Base-by-base conservation (phyloP, 2,113 vertebrate species). In the Callopanchax toddi region DNA sequence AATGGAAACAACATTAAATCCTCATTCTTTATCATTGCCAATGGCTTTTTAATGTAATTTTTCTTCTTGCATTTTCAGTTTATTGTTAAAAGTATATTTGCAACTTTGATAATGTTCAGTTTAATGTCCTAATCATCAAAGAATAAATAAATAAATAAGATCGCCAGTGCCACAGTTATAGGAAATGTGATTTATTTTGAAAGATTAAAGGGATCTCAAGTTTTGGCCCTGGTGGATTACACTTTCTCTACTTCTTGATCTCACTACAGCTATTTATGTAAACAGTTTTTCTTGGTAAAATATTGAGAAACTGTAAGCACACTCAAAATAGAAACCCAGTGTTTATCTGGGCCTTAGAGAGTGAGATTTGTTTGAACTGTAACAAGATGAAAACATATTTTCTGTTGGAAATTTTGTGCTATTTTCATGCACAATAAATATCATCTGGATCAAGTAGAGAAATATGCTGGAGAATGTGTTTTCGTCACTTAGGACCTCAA, bases 21-120 rank as follows among this genome's bases (percentile, higher is more conserved):
- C 21, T 23, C 49, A 37, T 37, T 60, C 54, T 70, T 72, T 59
- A 29, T 54, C 29, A 62, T 29, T 37, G 32, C 48, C 74, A 74
- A 82, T 82, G 67, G 18, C 13, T 76, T 80, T 82, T 80, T 74
- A 75, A 84, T 82, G 32, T 11, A 16, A 40, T 52, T 48, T 59
- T 49, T 25, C 22, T 6, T 16, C 45, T 59, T 34, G 11, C 34
- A 46, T 69, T 40, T 36, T 45, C 21, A 60, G 54, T 80, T 23
- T 63, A 39, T 57, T 69, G 63, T 67, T 71, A 66, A 52, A 65
- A 72, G 65, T 51, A 42, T 60, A 12, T 59, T 56, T 55, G 22
- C 22, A 57, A 60, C 32, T 58, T 26, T 20, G 39, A 36, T 55
- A 3, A 36, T 71, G 25, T 60, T 73, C 0, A 17, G 5, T 60